Base-by-base conservation (phyloP, 1,140 invertebrate species). In the Saccostrea echinata region DNA sequence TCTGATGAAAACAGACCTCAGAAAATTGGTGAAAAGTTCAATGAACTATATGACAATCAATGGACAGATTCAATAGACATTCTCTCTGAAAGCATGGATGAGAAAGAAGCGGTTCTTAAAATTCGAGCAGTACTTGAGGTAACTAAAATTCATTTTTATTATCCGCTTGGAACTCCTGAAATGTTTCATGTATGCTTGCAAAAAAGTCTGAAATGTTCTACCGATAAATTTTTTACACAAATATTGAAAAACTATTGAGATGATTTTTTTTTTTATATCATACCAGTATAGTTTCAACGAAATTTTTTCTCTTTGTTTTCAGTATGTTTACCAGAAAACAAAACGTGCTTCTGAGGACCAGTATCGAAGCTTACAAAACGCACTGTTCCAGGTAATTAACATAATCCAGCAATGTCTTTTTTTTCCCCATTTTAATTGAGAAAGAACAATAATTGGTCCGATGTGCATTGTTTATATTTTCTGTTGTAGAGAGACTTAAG, bases 1-100 rank as follows among this genome's bases (percentile, higher is more conserved):
- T 76, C 68, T 3, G 68, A 76, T 27, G 27, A 18, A 33, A 76
- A 76, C 68, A 76, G 68, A 30, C 68, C 68, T 33, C 68, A 76
- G 68, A 76, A 76, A 30, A 27, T 76, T 30, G 68, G 68, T 27
- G 68, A 76, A 76, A 76, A 30, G 27, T 76, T 76, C 11, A 33
- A 33, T 30, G 68, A 76, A 33, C 68, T 76, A 11, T 76, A 76
- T 27, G 68, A 76, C 27, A 76, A 76, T 13, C 24, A 76, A 33
- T 76, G 68, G 68, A 76, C 68, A 2, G 68, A 76, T 33, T 24
- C 27, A 0, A 0, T 76, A 12, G 68, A 76, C 12, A 27, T 16
- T 76, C 68, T 76, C 24, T 30, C 68, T 1, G 68, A 76, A 3
- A 76, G 13, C 27, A 76, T 76, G 68, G 27, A 76, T 27, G 68